These are phyloP conservation scores for Anguilla marmorata DNA, from an alignment of 2,797 vertebrate species.

Conservation along the genomic window DNA sequence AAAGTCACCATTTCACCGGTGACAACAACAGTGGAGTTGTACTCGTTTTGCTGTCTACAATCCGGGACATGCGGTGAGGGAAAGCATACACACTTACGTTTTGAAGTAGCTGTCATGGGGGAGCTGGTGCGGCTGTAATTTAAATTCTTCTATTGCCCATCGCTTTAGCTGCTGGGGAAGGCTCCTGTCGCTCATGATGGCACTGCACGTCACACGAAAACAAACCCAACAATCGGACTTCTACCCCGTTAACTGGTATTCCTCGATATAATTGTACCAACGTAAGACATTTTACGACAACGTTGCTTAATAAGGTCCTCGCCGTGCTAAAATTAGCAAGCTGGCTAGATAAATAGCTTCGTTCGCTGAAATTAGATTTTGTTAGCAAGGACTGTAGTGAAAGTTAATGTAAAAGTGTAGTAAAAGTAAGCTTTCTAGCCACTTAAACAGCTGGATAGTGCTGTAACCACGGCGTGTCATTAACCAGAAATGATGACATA, in stretches of 20 bases:
- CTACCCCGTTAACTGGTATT: background rate
- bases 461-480: slow-evolving; percentile 16
- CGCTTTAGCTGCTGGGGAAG: slow-evolving; percentile 69
- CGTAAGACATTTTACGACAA: background rate
- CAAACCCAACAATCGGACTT: background rate
- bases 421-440: too few relatives aligned
- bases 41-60: background rate
- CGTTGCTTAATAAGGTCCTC: background rate
- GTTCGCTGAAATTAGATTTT: background rate
- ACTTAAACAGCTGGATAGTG: slow-evolving; percentile 39
- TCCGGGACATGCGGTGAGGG: background rate
- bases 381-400: slow-evolving; percentile 41
- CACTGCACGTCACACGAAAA: background rate
- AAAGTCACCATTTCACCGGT: background rate
- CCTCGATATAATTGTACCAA: background rate
- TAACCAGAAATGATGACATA: background rate
- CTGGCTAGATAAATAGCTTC: background rate
- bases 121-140: slow-evolving; percentile 61
- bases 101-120: slow-evolving; percentile 72
- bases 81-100: slow-evolving; percentile 58
- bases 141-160: slow-evolving; percentile 75
- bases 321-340: background rate
- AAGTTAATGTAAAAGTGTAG: slow-evolving; percentile 46
- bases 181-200: slow-evolving; percentile 63
- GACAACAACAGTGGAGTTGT: background rate